These are phyloP conservation scores for Lypha dubia DNA, from an alignment of 2,888 invertebrate species.

Conservation along the genomic window DNA sequence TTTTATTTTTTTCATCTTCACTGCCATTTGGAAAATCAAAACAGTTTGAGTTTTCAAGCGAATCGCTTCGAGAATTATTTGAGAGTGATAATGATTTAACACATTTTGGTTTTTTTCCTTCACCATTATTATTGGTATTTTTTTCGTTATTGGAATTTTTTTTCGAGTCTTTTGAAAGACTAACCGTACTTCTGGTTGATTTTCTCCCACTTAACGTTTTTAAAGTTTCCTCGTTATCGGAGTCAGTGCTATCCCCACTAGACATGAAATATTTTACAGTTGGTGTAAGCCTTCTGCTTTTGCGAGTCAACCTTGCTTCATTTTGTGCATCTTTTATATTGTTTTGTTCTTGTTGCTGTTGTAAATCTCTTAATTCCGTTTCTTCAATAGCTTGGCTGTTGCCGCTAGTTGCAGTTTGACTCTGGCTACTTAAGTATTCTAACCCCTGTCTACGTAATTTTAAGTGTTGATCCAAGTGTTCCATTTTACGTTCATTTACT, in stretches of 20 bases:
- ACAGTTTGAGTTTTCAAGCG: constrained; percentile 9
- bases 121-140: not conserved
- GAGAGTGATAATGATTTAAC: constrained; percentile 21
- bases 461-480: constrained; percentile 75
- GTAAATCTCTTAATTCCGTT: not conserved
- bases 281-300: not conserved
- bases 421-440: constrained; percentile 78
- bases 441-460: constrained; percentile 72
- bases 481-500: constrained; percentile 72
- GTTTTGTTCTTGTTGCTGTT: not conserved
- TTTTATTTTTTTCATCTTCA: constrained; percentile 21
- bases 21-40: constrained; percentile 54
- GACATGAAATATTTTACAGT: not conserved
- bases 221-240: constrained; percentile 14
- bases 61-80: not conserved
- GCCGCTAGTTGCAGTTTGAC: constrained; percentile 74
- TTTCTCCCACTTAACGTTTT: not conserved
- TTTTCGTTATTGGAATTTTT: not conserved
- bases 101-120: not conserved
- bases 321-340: not conserved
- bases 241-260: constrained; percentile 35
- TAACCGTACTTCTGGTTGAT: not conserved
- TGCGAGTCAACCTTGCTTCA: not conserved
- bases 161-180: not conserved
- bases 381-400: constrained; percentile 43